Evolutionary conservation across 2,888 invertebrate species (phyloP).

Genomic region (Ophion obscuratus): DNA sequence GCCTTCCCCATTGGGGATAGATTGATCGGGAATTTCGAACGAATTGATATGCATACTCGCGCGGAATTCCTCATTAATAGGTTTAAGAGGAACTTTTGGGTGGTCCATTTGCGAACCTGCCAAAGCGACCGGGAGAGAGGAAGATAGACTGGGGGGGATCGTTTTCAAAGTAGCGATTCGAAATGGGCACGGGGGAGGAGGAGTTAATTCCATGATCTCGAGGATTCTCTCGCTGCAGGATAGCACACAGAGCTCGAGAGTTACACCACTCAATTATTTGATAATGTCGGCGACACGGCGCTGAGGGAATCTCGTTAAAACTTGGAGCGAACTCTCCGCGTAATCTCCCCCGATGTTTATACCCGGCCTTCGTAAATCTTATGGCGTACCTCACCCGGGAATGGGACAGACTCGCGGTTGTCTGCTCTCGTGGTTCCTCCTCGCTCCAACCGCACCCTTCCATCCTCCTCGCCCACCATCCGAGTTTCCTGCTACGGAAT

Average conservation of each 20-base stretch:
- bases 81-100: slow-evolving; percentile 62
- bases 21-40: slow-evolving; percentile 45
- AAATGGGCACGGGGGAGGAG: slow-evolving; percentile 58
- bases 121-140: slow-evolving; percentile 38
- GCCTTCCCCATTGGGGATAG: slow-evolving; percentile 19
- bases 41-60: slow-evolving; percentile 60
- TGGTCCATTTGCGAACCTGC: slow-evolving; percentile 57
- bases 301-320: slow-evolving; percentile 84
- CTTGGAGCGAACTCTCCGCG: slow-evolving; percentile 83
- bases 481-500: slow-evolving; percentile 69
- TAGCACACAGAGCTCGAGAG: slow-evolving; percentile 82
- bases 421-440: slow-evolving; percentile 55
- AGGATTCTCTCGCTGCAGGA: slow-evolving; percentile 70
- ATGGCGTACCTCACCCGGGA: slow-evolving; percentile 57
- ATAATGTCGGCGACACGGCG: slow-evolving; percentile 83
- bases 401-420: slow-evolving; percentile 62
- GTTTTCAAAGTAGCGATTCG: slow-evolving; percentile 64
- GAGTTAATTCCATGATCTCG: slow-evolving; percentile 69
- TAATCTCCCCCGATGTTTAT: slow-evolving; percentile 84
- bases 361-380: slow-evolving; percentile 81
- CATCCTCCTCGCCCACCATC: slow-evolving; percentile 23
- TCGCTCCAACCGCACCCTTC: slow-evolving; percentile 33
- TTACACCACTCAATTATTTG: slow-evolving; percentile 84
- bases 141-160: slow-evolving; percentile 51
- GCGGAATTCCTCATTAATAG: slow-evolving; percentile 62